A percentile compares a stretch with the other conserved stretches of the same genome.
Conservation (phyloP, 2,888 invertebrate species). For the Diadegma fenestrale region DNA sequence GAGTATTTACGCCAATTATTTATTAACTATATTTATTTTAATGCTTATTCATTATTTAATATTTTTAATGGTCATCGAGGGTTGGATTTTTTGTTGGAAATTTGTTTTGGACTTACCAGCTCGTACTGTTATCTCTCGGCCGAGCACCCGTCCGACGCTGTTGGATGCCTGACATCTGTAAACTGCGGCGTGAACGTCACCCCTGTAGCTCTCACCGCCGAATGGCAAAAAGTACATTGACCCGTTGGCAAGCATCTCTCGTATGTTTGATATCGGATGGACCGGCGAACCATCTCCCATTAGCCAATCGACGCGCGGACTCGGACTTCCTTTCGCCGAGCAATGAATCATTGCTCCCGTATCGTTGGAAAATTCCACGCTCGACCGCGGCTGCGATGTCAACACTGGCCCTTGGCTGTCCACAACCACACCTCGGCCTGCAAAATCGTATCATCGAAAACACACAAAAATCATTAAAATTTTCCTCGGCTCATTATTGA, state of each 20-base stretch:
- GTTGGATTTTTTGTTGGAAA: background rate
- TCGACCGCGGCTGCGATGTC: constrained; percentile 91
- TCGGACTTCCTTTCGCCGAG: constrained; percentile 91
- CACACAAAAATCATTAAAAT: background rate
- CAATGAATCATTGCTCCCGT: constrained; percentile 92
- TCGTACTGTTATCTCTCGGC: constrained; percentile 94
- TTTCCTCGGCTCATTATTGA: background rate
- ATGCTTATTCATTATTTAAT: too few species aligned
- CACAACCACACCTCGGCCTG: constrained; percentile 83
- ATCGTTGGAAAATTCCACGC: constrained; percentile 91
- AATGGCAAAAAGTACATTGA: constrained; percentile 95
- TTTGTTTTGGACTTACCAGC: constrained; percentile 89
- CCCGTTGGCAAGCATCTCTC: constrained; percentile 92
- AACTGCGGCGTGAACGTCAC: constrained; percentile 93
- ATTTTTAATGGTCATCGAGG: background rate
- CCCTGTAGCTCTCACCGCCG: constrained; percentile 91
- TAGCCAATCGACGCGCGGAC: constrained; percentile 92
- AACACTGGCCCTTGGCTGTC: constrained; percentile 90
- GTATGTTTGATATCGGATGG: constrained; percentile 88
- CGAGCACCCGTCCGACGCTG: constrained; percentile 91
- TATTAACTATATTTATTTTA: background rate
- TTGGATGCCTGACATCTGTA: constrained; percentile 90
- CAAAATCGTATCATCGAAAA: constrained; percentile 56
- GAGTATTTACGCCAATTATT: background rate
- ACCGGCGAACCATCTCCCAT: constrained; percentile 90